Evolutionary conservation across 1,140 invertebrate genomes (phyloP), one percentile per base, ranked within the genome.

Genomic region (Tetramorium simillimum): DNA sequence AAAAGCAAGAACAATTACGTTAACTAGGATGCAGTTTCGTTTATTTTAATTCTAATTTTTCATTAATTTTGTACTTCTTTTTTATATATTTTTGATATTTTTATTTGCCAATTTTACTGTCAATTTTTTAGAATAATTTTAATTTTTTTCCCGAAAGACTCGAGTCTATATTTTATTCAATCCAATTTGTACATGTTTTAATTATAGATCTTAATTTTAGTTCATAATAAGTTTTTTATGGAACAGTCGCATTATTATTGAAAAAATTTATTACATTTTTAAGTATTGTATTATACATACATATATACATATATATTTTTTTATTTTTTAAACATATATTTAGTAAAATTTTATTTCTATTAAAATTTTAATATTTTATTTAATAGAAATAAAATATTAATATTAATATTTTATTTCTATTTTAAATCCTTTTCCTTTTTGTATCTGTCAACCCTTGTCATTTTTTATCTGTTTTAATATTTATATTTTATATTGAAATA

Each of bases 401-500:
- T n/a, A n/a, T n/a, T n/a, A 40, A 24, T 58, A 43, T 18, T n/a
- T 67, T n/a, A 33, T 3, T 0, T 3, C 2, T 63, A 67, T 43
- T 67, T 67, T 6, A 67, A 65, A n/a, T 37, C 0, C 2, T 62
- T 63, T 6, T 67, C 5, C 21, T 67, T 21, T 33, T 0, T 9
- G 4, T 75, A 3, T 75, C 3, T 16, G 2, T 77, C 28, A 76
- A 46, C n/a, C 5, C 7, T 12, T 62, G 1, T 28, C 5, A 6
- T 28, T 3, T 62, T 5, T 46, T 21, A 37, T 56, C 16, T 40
- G 7, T 58, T 58, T 24, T 60, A 43, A 28, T 77, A 62, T n/a
- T 46, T 28, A 43, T 75, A 7, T 33, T 72, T 72, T 56, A 24
- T 78, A 14, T 81, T 16, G 10, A 53, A 73, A 58, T 46, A 49